phyloP scores from a whole-genome alignment of 2,113 vertebrate species.

The Collichthys lucidus region DNA sequence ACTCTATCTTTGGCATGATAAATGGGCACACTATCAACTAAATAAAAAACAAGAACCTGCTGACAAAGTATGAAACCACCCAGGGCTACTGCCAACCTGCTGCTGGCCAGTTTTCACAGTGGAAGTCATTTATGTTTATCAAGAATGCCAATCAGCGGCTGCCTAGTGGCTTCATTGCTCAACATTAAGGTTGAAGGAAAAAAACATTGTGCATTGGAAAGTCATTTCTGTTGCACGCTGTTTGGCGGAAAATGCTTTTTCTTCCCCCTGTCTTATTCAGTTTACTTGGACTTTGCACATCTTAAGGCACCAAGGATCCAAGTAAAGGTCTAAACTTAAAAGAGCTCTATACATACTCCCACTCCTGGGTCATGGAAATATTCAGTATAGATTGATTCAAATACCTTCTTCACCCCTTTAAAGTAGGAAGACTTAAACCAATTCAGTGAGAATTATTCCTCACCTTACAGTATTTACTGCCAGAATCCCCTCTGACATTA shows the following conservation, averaged over 20 bases:
- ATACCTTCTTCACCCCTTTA: not conserved
- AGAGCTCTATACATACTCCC: not conserved
- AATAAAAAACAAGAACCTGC: constrained; percentile 61
- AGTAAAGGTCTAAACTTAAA: not conserved
- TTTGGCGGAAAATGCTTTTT: constrained; percentile 16
- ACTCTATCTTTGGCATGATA: constrained; percentile 25
- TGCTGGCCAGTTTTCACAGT: constrained; percentile 60
- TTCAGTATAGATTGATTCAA: not conserved
- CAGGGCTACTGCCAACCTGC: constrained; percentile 36
- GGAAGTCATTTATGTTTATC: constrained; percentile 80
- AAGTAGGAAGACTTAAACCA: not conserved
- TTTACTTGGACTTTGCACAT: not conserved
- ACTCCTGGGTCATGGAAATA: not conserved
- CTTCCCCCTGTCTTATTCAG: not conserved
- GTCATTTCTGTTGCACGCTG: constrained; percentile 16
- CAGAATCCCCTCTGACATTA: not conserved
- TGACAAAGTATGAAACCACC: constrained; percentile 45
- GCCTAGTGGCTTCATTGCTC: constrained; percentile 42
- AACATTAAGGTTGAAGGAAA: not conserved
- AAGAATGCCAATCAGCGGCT: constrained; percentile 80
- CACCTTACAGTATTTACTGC: too few species aligned
- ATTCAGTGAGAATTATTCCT: too few species aligned
- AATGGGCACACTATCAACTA: constrained; percentile 47
- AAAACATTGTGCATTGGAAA: not conserved
- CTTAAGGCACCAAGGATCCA: not conserved